Conservation (phyloP, 2,888 invertebrate genomes). For the Gnatocerus cornutus region DNA sequence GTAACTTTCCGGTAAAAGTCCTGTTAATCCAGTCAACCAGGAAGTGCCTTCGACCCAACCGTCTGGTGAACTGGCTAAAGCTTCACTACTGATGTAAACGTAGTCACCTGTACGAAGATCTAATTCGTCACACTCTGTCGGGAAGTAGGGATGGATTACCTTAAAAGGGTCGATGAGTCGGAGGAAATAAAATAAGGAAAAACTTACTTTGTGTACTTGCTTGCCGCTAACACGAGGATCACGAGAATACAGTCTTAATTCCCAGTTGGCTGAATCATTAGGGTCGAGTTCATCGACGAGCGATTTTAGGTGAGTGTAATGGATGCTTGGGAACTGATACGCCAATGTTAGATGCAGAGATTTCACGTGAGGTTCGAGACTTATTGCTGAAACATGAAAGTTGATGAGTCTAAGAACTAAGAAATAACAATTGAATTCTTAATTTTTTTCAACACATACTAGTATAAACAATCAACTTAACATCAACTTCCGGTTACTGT, state of each 20-base stretch:
- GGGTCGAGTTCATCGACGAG: conserved; percentile 84
- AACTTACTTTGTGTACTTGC: conserved; percentile 73
- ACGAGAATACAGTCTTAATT: conserved; percentile 89
- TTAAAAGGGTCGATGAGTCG: conserved; percentile 59
- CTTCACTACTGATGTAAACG: conserved; percentile 86
- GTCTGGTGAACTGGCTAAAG: conserved; percentile 82
- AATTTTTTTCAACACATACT: too few species aligned
- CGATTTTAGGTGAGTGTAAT: conserved; percentile 81
- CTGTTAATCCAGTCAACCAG: conserved; percentile 86
- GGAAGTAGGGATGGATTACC: conserved; percentile 85
- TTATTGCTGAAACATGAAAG: conserved; percentile 74
- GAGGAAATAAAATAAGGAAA: background rate
- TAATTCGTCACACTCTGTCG: conserved; percentile 87
- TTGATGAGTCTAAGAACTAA: background rate
- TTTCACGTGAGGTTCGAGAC: conserved; percentile 86
- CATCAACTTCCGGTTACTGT: too few species aligned
- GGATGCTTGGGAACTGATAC: conserved; percentile 86
- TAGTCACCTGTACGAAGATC: conserved; percentile 90
- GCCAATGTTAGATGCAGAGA: conserved; percentile 91
- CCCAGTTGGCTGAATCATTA: conserved; percentile 83
- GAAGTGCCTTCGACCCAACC: conserved; percentile 92
- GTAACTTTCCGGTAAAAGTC: conserved; percentile 87
- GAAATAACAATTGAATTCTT: too few species aligned
- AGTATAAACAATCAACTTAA: too few species aligned
- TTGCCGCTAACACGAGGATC: conserved; percentile 84